Conservation (phyloP, 2,888 invertebrate genomes). For the Torymus tubicola region DNA sequence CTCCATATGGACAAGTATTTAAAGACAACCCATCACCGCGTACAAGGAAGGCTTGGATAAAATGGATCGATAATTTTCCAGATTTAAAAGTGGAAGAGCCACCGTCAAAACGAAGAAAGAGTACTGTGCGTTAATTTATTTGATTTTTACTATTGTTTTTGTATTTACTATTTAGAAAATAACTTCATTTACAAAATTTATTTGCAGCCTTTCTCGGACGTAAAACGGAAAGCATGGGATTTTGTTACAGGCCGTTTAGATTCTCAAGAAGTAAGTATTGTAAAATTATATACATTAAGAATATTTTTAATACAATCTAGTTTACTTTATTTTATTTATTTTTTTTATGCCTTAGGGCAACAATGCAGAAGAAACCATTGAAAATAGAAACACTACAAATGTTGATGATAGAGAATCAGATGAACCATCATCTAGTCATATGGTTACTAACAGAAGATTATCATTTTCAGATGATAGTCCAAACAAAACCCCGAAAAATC, state of each 20-base stretch:
- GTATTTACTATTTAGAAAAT: neutral
- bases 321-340: slow-evolving; percentile 9
- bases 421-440: slow-evolving; percentile 32
- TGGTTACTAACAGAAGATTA: slow-evolving; percentile 66
- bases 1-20: slow-evolving; percentile 78
- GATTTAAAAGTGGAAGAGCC: slow-evolving; percentile 73
- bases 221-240: slow-evolving; percentile 73
- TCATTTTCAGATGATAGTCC: slow-evolving; percentile 65
- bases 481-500: slow-evolving; percentile 58
- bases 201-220: slow-evolving; percentile 73
- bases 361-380: neutral
- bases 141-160: slow-evolving; percentile 14
- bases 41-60: slow-evolving; percentile 77
- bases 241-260: slow-evolving; percentile 59
- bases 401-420: slow-evolving; percentile 31
- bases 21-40: slow-evolving; percentile 77
- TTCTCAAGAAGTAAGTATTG: slow-evolving; percentile 22
- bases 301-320: neutral
- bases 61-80: slow-evolving; percentile 77
- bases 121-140: slow-evolving; percentile 71
- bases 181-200: slow-evolving; percentile 8
- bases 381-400: slow-evolving; percentile 58
- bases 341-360: slow-evolving; percentile 9
- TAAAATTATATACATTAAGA: neutral
- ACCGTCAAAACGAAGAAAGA: slow-evolving; percentile 67